phyloP scores from a whole-genome alignment of 1,140 invertebrate species.

The Heterodera schachtii region DNA sequence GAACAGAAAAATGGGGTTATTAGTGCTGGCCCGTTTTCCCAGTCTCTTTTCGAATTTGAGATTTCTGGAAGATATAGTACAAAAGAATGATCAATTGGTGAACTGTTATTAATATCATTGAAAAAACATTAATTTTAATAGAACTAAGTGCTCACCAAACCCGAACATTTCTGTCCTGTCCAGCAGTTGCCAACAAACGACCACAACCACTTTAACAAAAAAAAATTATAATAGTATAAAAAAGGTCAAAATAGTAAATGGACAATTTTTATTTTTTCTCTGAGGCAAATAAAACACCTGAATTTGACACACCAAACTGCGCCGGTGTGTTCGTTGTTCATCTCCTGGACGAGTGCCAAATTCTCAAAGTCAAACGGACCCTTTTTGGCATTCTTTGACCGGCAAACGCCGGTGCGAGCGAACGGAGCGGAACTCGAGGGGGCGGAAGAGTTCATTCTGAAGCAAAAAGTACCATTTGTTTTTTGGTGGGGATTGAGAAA shows the following conservation, averaged over 20 bases:
- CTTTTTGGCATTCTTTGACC: slow-evolving; percentile 72
- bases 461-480: background rate
- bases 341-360: slow-evolving; percentile 77
- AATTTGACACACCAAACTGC: slow-evolving; percentile 99
- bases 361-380: slow-evolving; percentile 91
- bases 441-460: background rate
- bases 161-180: slow-evolving; percentile 86
- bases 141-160: slow-evolving; percentile 74
- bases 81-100: too few relatives aligned
- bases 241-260: slow-evolving; percentile 12
- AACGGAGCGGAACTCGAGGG: slow-evolving; percentile 16
- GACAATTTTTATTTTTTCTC: background rate
- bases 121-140: too few relatives aligned
- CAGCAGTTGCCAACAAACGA: slow-evolving; percentile 86
- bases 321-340: slow-evolving; percentile 78
- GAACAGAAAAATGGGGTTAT: too few relatives aligned
- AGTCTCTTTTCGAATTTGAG: too few relatives aligned
- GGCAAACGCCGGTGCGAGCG: slow-evolving; percentile 44
- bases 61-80: too few relatives aligned
- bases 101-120: too few relatives aligned
- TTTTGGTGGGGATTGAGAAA: too few relatives aligned
- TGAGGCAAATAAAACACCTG: slow-evolving; percentile 69
- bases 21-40: too few relatives aligned
- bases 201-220: slow-evolving; percentile 88
- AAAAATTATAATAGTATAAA: slow-evolving; percentile 14